phyloP scores from a whole-genome alignment of 2,113 vertebrate species.

The Trogon melanurus region DNA sequence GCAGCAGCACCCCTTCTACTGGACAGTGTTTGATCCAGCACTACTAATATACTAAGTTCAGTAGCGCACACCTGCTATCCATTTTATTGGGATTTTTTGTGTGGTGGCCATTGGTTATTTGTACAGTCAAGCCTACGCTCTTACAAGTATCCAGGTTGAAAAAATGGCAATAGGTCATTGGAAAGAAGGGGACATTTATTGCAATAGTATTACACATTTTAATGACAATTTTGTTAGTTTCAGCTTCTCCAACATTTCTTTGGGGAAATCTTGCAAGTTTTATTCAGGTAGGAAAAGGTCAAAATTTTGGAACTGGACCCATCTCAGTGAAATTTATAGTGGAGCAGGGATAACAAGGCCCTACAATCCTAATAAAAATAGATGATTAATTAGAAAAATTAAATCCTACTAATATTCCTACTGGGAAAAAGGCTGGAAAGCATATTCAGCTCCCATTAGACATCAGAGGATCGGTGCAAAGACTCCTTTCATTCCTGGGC shows the following conservation, averaged over 20 bases:
- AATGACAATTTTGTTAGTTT: not conserved
- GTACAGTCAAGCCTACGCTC: not conserved
- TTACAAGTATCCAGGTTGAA: not conserved
- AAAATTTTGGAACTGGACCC: not conserved
- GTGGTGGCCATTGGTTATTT: not conserved
- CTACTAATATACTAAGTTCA: not conserved
- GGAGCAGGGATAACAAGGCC: not conserved
- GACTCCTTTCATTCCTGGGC: not conserved
- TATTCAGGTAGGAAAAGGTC: not conserved
- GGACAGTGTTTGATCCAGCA: not conserved
- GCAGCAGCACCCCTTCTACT: constrained; percentile 11
- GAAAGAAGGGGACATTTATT: not conserved
- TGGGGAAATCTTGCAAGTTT: not conserved
- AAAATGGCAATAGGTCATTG: not conserved
- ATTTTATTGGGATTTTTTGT: not conserved
- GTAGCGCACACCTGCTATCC: not conserved
- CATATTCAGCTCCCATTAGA: not conserved
- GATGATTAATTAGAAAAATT: not conserved
- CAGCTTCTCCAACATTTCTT: not conserved
- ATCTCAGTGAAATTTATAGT: not conserved
- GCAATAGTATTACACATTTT: not conserved
- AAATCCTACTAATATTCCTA: not conserved
- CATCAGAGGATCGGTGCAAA: not conserved
- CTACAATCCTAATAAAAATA: not conserved
- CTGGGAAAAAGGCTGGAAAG: not conserved